Conservation (phyloP, 1,140 invertebrate genomes). For the Calycopis cecrops region DNA sequence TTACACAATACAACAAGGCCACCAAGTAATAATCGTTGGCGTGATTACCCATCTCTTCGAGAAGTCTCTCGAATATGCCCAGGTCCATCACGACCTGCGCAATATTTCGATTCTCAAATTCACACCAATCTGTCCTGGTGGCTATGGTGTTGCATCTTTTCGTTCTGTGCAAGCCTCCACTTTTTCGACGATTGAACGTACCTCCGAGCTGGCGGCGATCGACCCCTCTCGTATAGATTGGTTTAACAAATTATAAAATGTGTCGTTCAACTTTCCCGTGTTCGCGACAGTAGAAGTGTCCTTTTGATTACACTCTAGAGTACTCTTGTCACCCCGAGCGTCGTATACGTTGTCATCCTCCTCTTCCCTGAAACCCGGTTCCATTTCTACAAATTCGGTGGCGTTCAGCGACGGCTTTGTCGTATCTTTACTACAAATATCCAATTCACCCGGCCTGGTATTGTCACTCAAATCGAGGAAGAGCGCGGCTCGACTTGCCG, state of each 20-base stretch:
- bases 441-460: no score
- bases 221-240: neutral
- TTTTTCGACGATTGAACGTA: conserved; percentile 10
- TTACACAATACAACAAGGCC: conserved; percentile 3
- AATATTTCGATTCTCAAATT: neutral
- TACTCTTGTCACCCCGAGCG: neutral
- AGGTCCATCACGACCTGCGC: neutral
- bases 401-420: no score
- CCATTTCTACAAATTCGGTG: neutral
- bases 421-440: no score
- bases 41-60: conserved; percentile 1
- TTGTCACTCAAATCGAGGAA: no score
- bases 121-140: conserved; percentile 9
- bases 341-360: conserved; percentile 1
- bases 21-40: conserved; percentile 11
- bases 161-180: conserved; percentile 7
- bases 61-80: neutral
- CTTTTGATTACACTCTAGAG: no score
- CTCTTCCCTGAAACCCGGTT: conserved; percentile 7
- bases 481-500: no score
- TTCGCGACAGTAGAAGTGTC: no score
- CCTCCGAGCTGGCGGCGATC: conserved; percentile 10
- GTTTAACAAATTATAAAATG: no score
- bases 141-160: conserved; percentile 1
- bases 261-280: no score